Evolutionary conservation across 2,888 invertebrate species (phyloP), one percentile per base, ranked within the genome.

Genomic region (Macrophya annulata): DNA sequence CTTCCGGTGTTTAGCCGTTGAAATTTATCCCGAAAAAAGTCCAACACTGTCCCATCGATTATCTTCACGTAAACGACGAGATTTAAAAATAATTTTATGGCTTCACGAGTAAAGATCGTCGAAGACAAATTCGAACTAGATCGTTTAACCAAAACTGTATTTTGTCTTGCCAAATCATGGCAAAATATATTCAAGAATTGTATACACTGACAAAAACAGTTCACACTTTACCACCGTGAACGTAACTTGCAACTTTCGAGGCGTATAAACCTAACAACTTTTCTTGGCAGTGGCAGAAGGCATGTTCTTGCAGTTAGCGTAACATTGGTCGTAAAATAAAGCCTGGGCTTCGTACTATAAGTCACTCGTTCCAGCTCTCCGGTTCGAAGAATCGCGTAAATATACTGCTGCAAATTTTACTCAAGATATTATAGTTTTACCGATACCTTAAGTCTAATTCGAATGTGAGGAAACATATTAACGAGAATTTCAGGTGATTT

Each of bases 271-370:
- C 51, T 37, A 77, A 77, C 77, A 51, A 77, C 51, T 77, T 31
- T 77, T 51, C 76, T 55, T 48, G 77, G 77, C 55, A 51, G 51
- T 51, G 43, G 51, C 31, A 77, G 31, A 17, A 77, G 77, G 77
- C 55, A 31, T 77, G 25, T 48, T 37, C 51, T 55, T 77, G 77
- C 77, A 77, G 77, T 77, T 51, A 77, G 77, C n/a, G 77, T 77
- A 77, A 77, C 77, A 77, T 77, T 77, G 77, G 25, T 77, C 77
- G 51, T 77, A 77, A 77, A 77, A 77, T 77, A 37, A 55, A 77
- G 31, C 55, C 37, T n/a, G 31, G 77, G 77, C 15, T 25, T 77
- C n/a, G n/a, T 17, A 31, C 76, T 77, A 31, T 51, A 77, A 51
- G 51, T 43, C 72, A 74, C 45, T 74, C 43, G 45, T 31, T 31